Conservation (phyloP, 2,113 vertebrate genomes). For the Okapia johnstoni region DNA sequence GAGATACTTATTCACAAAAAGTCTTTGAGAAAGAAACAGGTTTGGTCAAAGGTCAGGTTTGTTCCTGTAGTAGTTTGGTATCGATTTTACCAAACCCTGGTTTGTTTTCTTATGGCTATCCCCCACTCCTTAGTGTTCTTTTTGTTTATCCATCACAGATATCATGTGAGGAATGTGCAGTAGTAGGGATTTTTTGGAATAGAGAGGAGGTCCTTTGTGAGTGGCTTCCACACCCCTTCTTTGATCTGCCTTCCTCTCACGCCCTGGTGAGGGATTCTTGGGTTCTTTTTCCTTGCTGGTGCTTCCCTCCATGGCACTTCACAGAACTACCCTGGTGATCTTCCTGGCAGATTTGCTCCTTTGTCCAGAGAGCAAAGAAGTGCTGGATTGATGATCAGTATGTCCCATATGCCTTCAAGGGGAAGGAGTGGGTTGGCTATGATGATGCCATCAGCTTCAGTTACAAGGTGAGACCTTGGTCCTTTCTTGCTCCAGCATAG, state of each 20-base stretch:
- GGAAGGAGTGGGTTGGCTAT: constrained; percentile 86
- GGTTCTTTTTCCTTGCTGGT: background rate
- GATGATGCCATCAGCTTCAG: constrained; percentile 82
- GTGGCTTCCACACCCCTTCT: background rate
- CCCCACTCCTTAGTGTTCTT: background rate
- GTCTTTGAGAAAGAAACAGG: background rate
- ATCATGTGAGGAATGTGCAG: background rate
- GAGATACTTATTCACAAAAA: background rate
- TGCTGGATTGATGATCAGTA: constrained; percentile 83
- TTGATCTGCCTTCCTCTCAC: background rate
- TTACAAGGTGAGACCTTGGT: constrained; percentile 79
- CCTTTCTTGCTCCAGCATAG: background rate
- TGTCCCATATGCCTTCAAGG: constrained; percentile 86
- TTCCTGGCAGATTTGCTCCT: constrained; percentile 81
- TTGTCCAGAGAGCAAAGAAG: constrained; percentile 69
- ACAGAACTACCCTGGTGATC: background rate
- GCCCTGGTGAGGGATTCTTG: background rate
- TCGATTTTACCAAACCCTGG: background rate
- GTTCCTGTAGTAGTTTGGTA: background rate
- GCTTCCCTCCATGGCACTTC: background rate
- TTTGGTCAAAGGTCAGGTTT: background rate
- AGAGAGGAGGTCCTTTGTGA: background rate
- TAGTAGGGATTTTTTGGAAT: background rate
- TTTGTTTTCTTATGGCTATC: background rate
- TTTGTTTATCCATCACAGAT: background rate